Evolutionary conservation across 2,888 invertebrate species (phyloP), one percentile per base, ranked within the genome.

Genomic region (Diplazon laetatorius): DNA sequence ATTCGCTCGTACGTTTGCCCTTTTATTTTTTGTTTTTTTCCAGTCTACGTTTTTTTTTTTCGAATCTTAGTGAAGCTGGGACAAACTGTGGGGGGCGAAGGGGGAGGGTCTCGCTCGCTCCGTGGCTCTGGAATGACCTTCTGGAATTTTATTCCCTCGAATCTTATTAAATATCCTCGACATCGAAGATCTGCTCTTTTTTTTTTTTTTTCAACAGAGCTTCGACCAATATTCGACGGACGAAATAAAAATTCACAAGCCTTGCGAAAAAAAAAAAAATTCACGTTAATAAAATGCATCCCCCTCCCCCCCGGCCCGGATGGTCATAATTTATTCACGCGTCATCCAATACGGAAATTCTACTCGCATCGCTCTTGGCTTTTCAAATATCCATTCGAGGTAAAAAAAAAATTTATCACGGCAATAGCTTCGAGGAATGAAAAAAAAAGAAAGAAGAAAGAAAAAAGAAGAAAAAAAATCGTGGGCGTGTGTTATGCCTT

Each of bases 1-100:
- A 30, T 68, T 57, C 72, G 35, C 35, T 20, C 39, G 62, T 22
- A 30, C 57, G 57, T 63, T 65, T 73, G 39, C 35, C 65, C n/a
- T n/a, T n/a, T n/a, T n/a, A n/a, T n/a, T n/a, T n/a, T n/a, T n/a
- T n/a, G n/a, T n/a, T 44, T 42, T n/a, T 42, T 50, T 50, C 60
- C 60, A 42, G 39, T 30, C 16, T 16, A 8, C 35, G 22, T 10
- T 35, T 37, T 62, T 14, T 14, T 9, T n/a, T n/a, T n/a, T n/a
- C n/a, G n/a, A n/a, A n/a, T n/a, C n/a, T n/a, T n/a, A n/a, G n/a
- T 50, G 37, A 48, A 12, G 18, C 16, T 12, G 37, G 22, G 14
- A 52, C 22, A 25, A 30, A 42, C 16, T 46, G 25, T 30, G 16
- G 4, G 25, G 22, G 14, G 42, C 22, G 16, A 30, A 42, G 12